Percentiles rank a stretch among this genome's conserved stretches.
Evolutionary conservation across 2,797 vertebrate genomes (phyloP).

Genomic region (Megalops cyprinoides): DNA sequence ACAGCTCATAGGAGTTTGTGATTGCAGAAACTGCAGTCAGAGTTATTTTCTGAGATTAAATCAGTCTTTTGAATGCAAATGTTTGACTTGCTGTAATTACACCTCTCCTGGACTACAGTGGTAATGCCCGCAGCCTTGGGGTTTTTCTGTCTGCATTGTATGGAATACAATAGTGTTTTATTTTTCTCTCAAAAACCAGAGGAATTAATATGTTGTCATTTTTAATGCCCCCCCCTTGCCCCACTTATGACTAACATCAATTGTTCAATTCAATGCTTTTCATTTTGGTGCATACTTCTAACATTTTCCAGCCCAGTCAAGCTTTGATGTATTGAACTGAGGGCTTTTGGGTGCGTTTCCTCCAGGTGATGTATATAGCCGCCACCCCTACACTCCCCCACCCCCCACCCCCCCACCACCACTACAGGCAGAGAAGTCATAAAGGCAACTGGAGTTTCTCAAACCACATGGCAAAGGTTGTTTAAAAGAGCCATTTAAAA

Average conservation of each 20-base stretch:
- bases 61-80: slow-evolving; percentile 47
- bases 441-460: slow-evolving; percentile 19
- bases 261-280: slow-evolving; percentile 24
- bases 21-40: slow-evolving; percentile 17
- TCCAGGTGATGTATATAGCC: slow-evolving; percentile 37
- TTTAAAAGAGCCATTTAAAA: slow-evolving; percentile 10
- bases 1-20: slow-evolving; percentile 33
- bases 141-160: slow-evolving; percentile 32
- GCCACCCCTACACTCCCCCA: no score
- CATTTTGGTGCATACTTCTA: neutral
- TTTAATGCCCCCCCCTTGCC: slow-evolving; percentile 7
- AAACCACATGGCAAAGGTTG: slow-evolving; percentile 16
- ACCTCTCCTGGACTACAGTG: slow-evolving; percentile 33
- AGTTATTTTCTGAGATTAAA: slow-evolving; percentile 46
- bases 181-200: neutral
- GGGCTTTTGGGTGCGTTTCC: slow-evolving; percentile 28
- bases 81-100: slow-evolving; percentile 42
- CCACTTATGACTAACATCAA: slow-evolving; percentile 15
- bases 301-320: neutral
- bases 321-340: slow-evolving; percentile 25
- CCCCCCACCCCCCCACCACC: neutral
- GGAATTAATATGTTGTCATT: slow-evolving; percentile 29
- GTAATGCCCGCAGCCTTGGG: slow-evolving; percentile 43
- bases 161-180: slow-evolving; percentile 34
- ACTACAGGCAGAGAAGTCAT: slow-evolving; percentile 28